Percentiles rank a stretch among this genome's conserved stretches.
These are phyloP conservation scores for Calephelis nemesis DNA, from an alignment of 1,140 invertebrate species.

Conservation along the genomic window DNA sequence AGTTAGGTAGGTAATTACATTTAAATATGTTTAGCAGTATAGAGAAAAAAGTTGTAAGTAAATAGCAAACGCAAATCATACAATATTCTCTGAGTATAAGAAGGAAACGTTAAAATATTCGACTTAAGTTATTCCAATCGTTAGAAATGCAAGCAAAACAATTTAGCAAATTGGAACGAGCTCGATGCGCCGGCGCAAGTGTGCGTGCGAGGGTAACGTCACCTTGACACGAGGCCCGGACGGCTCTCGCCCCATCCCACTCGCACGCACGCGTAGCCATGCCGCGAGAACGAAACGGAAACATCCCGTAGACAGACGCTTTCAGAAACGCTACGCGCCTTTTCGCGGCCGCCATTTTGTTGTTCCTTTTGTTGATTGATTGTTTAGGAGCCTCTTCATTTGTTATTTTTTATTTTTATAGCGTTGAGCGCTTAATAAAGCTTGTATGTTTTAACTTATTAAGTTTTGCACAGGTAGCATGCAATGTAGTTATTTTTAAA, in stretches of 20 bases:
- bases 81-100: not conserved
- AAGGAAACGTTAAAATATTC: constrained; percentile 11
- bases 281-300: constrained; percentile 45
- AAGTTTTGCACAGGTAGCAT: not conserved
- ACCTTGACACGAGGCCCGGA: constrained; percentile 67
- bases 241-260: constrained; percentile 33
- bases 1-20: too few species aligned
- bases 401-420: constrained; percentile 22
- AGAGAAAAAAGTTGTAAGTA: too few species aligned
- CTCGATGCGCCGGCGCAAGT: constrained; percentile 52
- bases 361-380: constrained; percentile 63
- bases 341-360: constrained; percentile 64
- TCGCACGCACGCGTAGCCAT: constrained; percentile 47
- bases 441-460: not conserved
- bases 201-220: constrained; percentile 62
- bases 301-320: constrained; percentile 66
- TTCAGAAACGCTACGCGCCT: constrained; percentile 73
- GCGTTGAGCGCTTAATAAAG: constrained; percentile 17
- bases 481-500: too few species aligned
- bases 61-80: too few species aligned
- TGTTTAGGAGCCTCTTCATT: constrained; percentile 49
- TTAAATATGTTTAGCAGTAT: too few species aligned
- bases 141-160: constrained; percentile 27
- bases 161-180: constrained; percentile 61
- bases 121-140: constrained; percentile 20